A percentile compares a stretch with the other conserved stretches of the same genome.
phyloP scores from a whole-genome alignment of 2,888 invertebrate species.

The Diachrysia chrysitis region DNA sequence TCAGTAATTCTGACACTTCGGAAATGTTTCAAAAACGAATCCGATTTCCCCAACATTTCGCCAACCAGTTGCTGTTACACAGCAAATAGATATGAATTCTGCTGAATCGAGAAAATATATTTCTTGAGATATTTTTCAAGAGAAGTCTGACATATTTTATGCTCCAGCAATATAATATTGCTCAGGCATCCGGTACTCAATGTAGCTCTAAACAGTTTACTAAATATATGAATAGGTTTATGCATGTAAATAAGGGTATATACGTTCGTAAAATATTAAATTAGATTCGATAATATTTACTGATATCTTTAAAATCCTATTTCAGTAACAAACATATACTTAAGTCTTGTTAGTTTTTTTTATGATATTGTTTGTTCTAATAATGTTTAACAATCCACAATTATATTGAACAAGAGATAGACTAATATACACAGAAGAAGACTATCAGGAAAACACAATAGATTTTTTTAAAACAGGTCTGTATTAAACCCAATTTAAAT shows the following conservation, averaged over 20 bases:
- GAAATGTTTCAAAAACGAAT: constrained; percentile 32
- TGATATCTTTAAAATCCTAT: no score
- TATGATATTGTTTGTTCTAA: no score
- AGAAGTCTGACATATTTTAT: constrained; percentile 25
- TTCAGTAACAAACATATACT: no score
- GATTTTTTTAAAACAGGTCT: no score
- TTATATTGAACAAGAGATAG: no score
- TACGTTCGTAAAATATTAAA: no score
- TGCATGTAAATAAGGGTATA: not conserved
- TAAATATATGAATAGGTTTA: not conserved
- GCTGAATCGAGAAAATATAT: constrained; percentile 28
- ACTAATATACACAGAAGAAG: no score
- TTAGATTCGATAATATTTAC: no score
- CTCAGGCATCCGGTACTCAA: not conserved
- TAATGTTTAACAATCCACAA: no score
- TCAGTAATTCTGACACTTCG: constrained; percentile 9
- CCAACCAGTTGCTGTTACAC: constrained; percentile 20
- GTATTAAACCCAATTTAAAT: no score
- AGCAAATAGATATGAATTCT: constrained; percentile 15
- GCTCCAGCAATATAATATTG: not conserved
- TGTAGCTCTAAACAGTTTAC: not conserved
- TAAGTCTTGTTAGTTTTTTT: no score
- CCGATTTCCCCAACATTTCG: constrained; percentile 32
- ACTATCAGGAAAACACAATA: no score
- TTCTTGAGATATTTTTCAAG: constrained; percentile 3